Percentiles rank a stretch among this genome's conserved stretches.
Conservation (phyloP, 2,113 vertebrate species). For the Balaeniceps rex region DNA sequence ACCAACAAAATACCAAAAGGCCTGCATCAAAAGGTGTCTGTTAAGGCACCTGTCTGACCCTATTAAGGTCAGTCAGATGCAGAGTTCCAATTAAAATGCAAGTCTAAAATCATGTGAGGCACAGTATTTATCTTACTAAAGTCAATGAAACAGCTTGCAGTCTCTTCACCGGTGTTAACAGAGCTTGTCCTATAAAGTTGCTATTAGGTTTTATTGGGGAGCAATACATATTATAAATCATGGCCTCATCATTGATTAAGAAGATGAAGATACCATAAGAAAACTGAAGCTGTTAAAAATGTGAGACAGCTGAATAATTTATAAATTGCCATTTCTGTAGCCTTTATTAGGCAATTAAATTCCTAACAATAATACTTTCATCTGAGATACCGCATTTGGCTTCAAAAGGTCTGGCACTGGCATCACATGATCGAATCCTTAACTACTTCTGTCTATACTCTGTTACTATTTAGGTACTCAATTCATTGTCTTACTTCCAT, state of each 20-base stretch:
- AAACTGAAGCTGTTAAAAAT: not conserved
- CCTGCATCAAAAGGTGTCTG: too few relatives aligned
- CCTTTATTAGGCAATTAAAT: not conserved
- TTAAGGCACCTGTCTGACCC: not conserved
- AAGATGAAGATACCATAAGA: not conserved
- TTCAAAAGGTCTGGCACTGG: not conserved
- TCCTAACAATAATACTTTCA: not conserved
- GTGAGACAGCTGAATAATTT: not conserved
- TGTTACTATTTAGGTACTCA: not conserved
- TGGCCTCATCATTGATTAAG: not conserved
- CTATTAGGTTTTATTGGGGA: not conserved
- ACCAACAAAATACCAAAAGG: not conserved
- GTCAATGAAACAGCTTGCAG: not conserved
- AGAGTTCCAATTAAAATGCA: not conserved
- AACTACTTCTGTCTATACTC: not conserved
- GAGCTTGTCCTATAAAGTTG: not conserved
- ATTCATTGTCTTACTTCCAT: not conserved
- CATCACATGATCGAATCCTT: not conserved
- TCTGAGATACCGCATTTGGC: not conserved
- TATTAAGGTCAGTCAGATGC: not conserved
- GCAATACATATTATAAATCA: not conserved
- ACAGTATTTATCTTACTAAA: not conserved
- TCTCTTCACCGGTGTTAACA: not conserved
- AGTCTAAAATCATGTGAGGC: not conserved
- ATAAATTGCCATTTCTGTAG: not conserved